These are phyloP conservation scores for Chondrosia reniformis DNA, from an alignment of 37 sponge, comb jelly and placozoan species.

Conservation along the genomic window DNA sequence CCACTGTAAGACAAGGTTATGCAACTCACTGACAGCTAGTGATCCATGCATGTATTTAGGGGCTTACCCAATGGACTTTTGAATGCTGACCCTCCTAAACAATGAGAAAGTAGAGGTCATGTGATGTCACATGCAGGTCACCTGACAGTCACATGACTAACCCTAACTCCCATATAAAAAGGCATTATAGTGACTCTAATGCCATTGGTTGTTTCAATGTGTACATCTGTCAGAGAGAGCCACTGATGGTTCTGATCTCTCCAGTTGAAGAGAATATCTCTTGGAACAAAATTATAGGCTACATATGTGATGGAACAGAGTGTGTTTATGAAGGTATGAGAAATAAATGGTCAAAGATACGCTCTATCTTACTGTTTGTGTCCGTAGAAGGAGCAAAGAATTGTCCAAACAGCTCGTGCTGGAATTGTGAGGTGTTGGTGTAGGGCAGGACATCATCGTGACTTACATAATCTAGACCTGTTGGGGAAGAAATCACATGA, in stretches of 20 bases:
- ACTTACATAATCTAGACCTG: constrained; percentile 91
- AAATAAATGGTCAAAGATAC: neutral
- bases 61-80: constrained; percentile 22
- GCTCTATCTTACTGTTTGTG: constrained; percentile 21
- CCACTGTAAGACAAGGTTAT: constrained; percentile 45
- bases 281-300: constrained; percentile 21
- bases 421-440: constrained; percentile 57
- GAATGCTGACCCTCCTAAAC: neutral
- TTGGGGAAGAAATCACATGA: neutral
- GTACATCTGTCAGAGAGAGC: constrained; percentile 82
- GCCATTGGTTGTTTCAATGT: constrained; percentile 74
- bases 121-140: too few species aligned
- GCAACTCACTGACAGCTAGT: neutral
- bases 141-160: too few species aligned
- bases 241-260: constrained; percentile 80
- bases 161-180: constrained; percentile 90
- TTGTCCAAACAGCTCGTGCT: constrained; percentile 82
- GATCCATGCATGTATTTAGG: neutral
- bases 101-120: neutral
- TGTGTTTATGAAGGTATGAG: neutral
- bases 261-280: constrained; percentile 61
- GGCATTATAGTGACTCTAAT: constrained; percentile 90
- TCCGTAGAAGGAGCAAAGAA: constrained; percentile 59
- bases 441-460: constrained; percentile 96
- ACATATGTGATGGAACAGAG: neutral